Conservation (phyloP, 2,888 invertebrate species). For the Alentia gelatinosa region DNA sequence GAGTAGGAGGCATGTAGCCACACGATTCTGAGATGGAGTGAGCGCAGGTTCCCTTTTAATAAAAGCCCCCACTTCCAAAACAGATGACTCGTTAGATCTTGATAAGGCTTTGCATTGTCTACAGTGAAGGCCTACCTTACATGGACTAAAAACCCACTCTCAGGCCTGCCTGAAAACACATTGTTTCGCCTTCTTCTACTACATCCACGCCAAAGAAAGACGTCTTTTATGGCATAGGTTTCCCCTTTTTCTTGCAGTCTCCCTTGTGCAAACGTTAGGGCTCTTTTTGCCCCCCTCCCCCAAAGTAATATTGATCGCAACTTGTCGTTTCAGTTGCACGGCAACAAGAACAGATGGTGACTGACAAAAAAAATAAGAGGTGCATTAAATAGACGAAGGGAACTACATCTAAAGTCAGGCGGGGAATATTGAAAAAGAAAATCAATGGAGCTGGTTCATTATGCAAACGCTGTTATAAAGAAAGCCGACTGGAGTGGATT, state of each 20-base stretch:
- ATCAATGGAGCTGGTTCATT: slow-evolving; percentile 36
- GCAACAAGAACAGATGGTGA: slow-evolving; percentile 47
- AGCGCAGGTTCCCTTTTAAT: background rate
- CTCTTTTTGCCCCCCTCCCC: background rate
- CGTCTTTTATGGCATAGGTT: background rate
- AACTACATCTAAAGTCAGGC: slow-evolving; percentile 51
- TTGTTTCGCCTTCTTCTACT: background rate
- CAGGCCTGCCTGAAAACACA: slow-evolving; percentile 31
- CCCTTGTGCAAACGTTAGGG: background rate
- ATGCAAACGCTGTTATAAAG: slow-evolving; percentile 39
- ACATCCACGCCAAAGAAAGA: background rate
- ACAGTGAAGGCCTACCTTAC: background rate
- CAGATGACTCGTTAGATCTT: background rate
- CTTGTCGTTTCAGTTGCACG: slow-evolving; percentile 48
- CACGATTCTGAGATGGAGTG: background rate
- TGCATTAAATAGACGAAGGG: slow-evolving; percentile 45
- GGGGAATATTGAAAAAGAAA: slow-evolving; percentile 46
- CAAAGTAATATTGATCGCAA: slow-evolving; percentile 50
- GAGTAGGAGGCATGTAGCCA: background rate
- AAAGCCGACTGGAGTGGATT: slow-evolving; percentile 25
- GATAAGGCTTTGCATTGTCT: background rate
- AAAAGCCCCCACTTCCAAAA: background rate
- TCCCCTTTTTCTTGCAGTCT: background rate
- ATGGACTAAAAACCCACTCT: background rate
- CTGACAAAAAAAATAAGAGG: background rate